Base-by-base conservation (phyloP, 2,113 vertebrate species). In the Odontesthes bonariensis region DNA sequence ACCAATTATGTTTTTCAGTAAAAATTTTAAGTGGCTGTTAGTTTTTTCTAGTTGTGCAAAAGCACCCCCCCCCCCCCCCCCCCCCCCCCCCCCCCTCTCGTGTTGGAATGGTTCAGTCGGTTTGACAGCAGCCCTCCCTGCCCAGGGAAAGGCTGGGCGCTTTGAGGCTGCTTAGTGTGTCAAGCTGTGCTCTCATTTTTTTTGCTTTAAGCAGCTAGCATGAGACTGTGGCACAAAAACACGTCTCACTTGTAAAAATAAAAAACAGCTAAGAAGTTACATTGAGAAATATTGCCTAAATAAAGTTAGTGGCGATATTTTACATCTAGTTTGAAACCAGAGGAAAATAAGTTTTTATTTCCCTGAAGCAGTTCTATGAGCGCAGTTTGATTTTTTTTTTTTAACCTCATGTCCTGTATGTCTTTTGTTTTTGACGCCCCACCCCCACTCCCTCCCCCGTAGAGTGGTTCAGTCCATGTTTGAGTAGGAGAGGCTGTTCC, bases 101-200 rank as follows among this genome's bases (percentile, higher is more conserved):
- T 69, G 19, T 42, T 64, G 47, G 52, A 88, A 89, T 92, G 91
- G 92, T 92, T 89, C 78, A 79, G 89, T 83, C 92, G 65, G 33
- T 63, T 71, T 6, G 56, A 47, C 82, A 79, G 73, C 82, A 72
- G 68, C 58, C 81, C 63, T 70, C 68, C 67, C 68, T 77, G 77
- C 58, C 67, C 61, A 68, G 70, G 73, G 69, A 77, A 81, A 85
- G 79, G 71, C 64, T 46, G 84, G 78, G 75, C 44, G 52, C 72
- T 46, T 31, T 13, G 20, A 79, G 77, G 47, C 75, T 73, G 75
- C 72, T 79, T 35, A 58, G 4, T 83, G 64, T 81, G 77, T 68
- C 81, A 79, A 14, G 55, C 75, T 84, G 66, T 86, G 83, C 73
- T 79, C 77, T 22, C 5, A 35, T 22, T 80, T 64, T 54, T 49